A percentile compares a stretch with the other conserved stretches of the same genome.
Evolutionary conservation across 2,797 vertebrate genomes (phyloP).

Genomic region (Melanitta fusca): DNA sequence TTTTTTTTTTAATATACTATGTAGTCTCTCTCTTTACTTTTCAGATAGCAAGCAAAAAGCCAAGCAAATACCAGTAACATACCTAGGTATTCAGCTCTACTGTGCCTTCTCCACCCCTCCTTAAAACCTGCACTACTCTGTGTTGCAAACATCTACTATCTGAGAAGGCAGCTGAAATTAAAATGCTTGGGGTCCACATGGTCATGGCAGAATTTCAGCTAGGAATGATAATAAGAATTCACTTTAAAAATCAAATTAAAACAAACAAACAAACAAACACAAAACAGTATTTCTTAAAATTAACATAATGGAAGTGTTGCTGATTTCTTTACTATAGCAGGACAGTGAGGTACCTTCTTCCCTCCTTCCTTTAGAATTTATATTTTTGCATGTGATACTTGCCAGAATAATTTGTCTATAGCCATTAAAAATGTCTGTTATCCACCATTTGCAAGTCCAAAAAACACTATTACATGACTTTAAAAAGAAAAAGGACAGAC

Average conservation of each 20-base stretch:
- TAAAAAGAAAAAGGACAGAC: not conserved
- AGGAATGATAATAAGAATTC: not conserved
- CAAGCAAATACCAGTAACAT: not conserved
- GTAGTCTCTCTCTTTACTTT: not conserved
- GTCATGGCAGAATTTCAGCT: not conserved
- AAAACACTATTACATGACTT: not conserved
- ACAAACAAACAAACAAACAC: too few species aligned
- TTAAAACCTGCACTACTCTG: not conserved
- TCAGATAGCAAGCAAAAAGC: not conserved
- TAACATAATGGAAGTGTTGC: rapidly evolving
- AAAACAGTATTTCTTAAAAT: not conserved
- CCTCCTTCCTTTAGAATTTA: not conserved
- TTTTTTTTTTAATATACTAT: not conserved
- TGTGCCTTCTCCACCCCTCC: not conserved
- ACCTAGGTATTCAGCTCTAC: not conserved
- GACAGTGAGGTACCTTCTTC: not conserved
- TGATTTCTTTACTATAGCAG: not conserved
- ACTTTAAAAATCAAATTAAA: not conserved
- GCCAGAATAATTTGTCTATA: not conserved
- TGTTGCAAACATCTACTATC: not conserved
- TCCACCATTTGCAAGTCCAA: not conserved
- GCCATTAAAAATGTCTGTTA: not conserved
- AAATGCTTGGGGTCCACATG: not conserved
- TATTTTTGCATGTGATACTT: not conserved
- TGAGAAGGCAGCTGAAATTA: rapidly evolving